Conservation (phyloP, 2,888 invertebrate species). For the Lithophane leautieri region DNA sequence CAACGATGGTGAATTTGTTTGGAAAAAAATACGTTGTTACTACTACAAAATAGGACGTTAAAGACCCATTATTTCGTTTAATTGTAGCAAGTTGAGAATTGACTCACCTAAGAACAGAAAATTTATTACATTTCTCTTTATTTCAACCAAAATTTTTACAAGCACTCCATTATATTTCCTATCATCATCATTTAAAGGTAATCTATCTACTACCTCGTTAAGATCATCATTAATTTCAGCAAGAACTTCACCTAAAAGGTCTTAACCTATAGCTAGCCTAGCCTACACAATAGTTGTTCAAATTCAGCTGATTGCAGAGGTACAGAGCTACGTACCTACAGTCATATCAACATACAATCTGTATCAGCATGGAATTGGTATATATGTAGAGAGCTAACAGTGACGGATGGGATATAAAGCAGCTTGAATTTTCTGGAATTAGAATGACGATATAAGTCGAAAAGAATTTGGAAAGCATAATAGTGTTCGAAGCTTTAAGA, state of each 20-base stretch:
- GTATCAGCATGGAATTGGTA: constrained; percentile 34
- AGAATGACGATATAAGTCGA: constrained; percentile 5
- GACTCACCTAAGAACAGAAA: neutral
- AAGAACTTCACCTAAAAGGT: neutral
- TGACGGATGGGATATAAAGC: constrained; percentile 28
- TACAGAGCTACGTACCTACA: constrained; percentile 12
- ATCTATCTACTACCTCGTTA: neutral
- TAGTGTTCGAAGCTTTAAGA: neutral
- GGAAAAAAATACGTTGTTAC: neutral
- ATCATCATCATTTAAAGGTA: neutral
- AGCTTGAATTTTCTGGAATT: constrained; percentile 13
- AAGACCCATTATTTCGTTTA: neutral
- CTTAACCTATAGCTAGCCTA: neutral
- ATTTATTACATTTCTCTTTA: too few relatives aligned
- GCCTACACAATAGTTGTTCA: constrained; percentile 12
- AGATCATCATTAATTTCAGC: neutral
- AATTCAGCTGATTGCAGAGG: constrained; percentile 53
- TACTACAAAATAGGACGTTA: neutral
- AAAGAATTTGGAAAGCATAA: constrained; percentile 14
- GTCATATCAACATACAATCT: constrained; percentile 29
- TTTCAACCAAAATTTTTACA: neutral
- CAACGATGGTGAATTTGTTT: neutral
- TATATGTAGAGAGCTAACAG: constrained; percentile 20
- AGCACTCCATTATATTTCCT: accelerated
- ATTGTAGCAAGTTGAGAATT: too few relatives aligned